Evolutionary conservation across 2,797 vertebrate genomes (phyloP).

Genomic region (Tapera naevia): DNA sequence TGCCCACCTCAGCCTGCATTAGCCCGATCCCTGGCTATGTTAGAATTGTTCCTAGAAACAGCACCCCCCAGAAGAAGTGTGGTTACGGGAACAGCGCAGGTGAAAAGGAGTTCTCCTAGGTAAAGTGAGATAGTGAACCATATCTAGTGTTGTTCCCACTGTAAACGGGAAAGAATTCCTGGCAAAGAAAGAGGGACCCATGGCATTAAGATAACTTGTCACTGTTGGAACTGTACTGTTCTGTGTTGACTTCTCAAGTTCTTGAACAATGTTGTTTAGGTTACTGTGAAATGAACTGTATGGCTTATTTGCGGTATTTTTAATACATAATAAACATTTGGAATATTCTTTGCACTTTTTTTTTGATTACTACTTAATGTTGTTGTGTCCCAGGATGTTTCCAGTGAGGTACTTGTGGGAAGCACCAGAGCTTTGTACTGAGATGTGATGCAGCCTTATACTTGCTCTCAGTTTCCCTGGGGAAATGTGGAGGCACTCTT

Average conservation of each 20-base stretch:
- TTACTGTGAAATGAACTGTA: conserved; percentile 80
- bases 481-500: background rate
- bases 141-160: background rate
- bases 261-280: conserved; percentile 70
- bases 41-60: background rate
- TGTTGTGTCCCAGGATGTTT: background rate
- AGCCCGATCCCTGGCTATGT: background rate
- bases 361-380: background rate
- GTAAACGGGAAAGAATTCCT: background rate
- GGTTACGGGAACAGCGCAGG: background rate
- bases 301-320: conserved; percentile 77
- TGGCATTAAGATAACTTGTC: conserved; percentile 21
- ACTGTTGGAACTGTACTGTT: conserved; percentile 63
- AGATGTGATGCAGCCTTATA: background rate
- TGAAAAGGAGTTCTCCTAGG: background rate
- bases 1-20: background rate
- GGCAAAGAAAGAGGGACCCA: background rate
- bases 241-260: conserved; percentile 58
- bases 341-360: conserved; percentile 67
- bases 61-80: background rate
- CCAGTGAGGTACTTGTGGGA: background rate
- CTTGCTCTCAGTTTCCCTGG: background rate
- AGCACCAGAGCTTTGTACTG: background rate
- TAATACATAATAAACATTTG: conserved; percentile 81
- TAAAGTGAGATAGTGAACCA: background rate